Evolutionary conservation across 2,888 invertebrate species (phyloP), one percentile per base, ranked within the genome.

Genomic region (Tipula confusa): DNA sequence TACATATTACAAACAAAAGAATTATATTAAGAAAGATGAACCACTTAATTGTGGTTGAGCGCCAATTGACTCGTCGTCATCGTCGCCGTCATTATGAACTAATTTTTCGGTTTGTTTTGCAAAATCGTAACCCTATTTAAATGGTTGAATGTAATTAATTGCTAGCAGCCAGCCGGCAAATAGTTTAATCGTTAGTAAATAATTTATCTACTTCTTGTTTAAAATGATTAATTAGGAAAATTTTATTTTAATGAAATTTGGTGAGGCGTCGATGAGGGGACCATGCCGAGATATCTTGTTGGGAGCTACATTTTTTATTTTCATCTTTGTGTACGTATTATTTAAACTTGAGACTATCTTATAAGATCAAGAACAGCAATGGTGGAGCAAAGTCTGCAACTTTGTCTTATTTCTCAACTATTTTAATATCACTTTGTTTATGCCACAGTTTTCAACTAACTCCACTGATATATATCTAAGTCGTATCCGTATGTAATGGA

Each of bases 1-100:
- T 11, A 6, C n/a, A n/a, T n/a, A n/a, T n/a, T n/a, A n/a, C 24
- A 64, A 18, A 64, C 24, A 64, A 64, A 64, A 64, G 24, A 24
- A 64, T 1, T 1, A 64, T 24, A 64, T 9, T 24, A 24, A 7
- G 24, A 24, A 64, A 64, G 64, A 64, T 64, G 64, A 64, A 64
- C 64, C 64, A 64, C 64, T 64, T 64, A 24, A 64, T 64, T 64
- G 64, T 64, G 64, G 64, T 64, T 64, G 64, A 18, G 64, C 64
- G 64, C 64, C 33, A 9, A 24, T 64, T 64, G 64, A 64, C 18
- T 64, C 64, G 24, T 64, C 64, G 24, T 24, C 24, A 9, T 64
- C 64, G 24, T 64, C 64, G 24, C 13, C 24, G 3, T 24, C 24
- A 64, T 64, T 64, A 24, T 64, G 64, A 18, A 64, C 24, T 64